phyloP scores from a whole-genome alignment of 2,113 vertebrate species.

The Pteronura brasiliensis region DNA sequence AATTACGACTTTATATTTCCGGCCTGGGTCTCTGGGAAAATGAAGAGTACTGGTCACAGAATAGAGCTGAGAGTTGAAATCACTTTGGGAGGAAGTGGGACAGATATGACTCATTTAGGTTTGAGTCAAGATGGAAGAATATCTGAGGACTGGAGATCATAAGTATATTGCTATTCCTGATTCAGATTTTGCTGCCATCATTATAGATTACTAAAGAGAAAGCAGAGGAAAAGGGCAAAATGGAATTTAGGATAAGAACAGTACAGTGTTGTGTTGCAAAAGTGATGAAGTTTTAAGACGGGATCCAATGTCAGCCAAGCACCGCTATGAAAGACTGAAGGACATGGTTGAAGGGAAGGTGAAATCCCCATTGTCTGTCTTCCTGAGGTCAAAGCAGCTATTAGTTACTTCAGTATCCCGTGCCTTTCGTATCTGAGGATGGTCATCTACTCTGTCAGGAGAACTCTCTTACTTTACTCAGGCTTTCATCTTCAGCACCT shows the following conservation, averaged over 20 bases:
- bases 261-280: fast-evolving
- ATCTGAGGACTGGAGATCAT: not conserved
- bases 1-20: not conserved
- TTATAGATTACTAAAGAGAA: not conserved
- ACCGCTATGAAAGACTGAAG: fast-evolving
- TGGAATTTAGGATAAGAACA: not conserved
- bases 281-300: not conserved
- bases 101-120: not conserved
- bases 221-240: not conserved
- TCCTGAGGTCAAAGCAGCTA: not conserved
- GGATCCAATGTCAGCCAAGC: not conserved
- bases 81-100: not conserved
- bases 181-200: not conserved
- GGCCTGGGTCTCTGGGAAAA: not conserved
- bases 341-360: not conserved
- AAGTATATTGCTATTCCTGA: not conserved
- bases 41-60: not conserved
- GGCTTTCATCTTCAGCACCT: not conserved
- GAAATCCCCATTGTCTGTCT: fast-evolving
- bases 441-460: not conserved
- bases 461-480: not conserved
- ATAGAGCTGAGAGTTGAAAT: not conserved
- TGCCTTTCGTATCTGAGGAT: not conserved
- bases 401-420: too few relatives aligned
- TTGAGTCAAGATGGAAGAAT: not conserved